phyloP scores from a whole-genome alignment of 2,888 invertebrate genomes.

The Pegoplata infirma region DNA sequence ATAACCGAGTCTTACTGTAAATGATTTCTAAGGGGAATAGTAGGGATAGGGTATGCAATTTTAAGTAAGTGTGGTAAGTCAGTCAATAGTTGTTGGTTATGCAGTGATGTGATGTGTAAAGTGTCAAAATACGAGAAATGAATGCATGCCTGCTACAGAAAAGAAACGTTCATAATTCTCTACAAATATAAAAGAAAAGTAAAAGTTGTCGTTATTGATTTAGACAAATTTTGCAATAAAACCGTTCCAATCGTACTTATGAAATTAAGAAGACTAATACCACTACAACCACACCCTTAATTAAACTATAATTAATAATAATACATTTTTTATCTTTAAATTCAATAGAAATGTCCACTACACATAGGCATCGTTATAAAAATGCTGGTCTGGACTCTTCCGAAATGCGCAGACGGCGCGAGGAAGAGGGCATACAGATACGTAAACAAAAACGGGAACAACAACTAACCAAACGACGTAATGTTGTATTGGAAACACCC shows the following conservation, averaged over 20 bases:
- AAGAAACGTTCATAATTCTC: not conserved
- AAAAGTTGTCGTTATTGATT: constrained; percentile 37
- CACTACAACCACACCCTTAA: constrained; percentile 40
- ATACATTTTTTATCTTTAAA: not conserved
- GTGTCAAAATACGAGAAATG: constrained; percentile 29
- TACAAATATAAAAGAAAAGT: constrained; percentile 35
- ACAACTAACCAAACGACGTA: constrained; percentile 94
- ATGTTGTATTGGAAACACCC: constrained; percentile 82
- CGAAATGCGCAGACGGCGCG: constrained; percentile 92
- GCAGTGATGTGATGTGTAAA: constrained; percentile 38
- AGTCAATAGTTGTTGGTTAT: constrained; percentile 28
- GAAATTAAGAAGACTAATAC: not conserved
- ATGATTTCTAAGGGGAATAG: constrained; percentile 1
- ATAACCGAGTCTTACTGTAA: no score
- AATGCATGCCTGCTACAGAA: constrained; percentile 21
- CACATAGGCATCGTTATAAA: constrained; percentile 95
- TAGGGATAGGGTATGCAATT: constrained; percentile 38
- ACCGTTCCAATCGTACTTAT: not conserved
- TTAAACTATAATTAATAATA: not conserved
- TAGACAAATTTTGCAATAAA: not conserved
- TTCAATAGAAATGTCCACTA: constrained; percentile 84
- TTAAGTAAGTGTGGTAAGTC: constrained; percentile 36
- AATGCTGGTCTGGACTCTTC: constrained; percentile 94
- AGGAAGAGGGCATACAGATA: constrained; percentile 97
- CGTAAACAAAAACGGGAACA: constrained; percentile 97